Evolutionary conservation across 1,140 invertebrate species (phyloP).

Genomic region (Pachypsylla venusta): DNA sequence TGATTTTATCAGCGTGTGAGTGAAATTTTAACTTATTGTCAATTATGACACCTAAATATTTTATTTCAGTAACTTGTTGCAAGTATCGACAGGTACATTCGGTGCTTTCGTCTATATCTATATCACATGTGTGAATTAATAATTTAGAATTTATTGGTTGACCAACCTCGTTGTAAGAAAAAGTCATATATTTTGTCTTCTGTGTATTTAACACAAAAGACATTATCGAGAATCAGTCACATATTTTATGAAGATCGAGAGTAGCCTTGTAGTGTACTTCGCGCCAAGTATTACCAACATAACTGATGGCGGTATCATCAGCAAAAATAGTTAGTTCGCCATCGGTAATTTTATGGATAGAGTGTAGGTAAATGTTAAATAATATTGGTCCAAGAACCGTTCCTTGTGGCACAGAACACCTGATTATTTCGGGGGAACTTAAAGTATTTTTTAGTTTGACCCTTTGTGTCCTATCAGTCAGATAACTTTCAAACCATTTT

Average conservation of each 20-base stretch:
- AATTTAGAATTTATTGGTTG: background rate
- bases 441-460: conserved; percentile 13
- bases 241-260: background rate
- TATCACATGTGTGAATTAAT: background rate
- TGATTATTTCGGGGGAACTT: conserved; percentile 9
- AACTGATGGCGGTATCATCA: conserved; percentile 14
- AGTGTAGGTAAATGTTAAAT: conserved; percentile 19
- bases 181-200: conserved; percentile 7
- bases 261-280: background rate
- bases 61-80: background rate
- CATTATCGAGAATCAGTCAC: conserved; percentile 14
- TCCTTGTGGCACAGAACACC: conserved; percentile 17
- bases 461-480: conserved; percentile 23
- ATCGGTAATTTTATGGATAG: background rate
- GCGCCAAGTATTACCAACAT: background rate
- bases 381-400: conserved; percentile 19
- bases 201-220: conserved; percentile 11
- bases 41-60: conserved; percentile 14
- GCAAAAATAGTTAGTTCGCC: background rate
- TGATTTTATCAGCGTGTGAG: background rate
- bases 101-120: background rate
- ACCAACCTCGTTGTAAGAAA: conserved; percentile 10
- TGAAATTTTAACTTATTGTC: conserved; percentile 11
- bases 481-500: conserved; percentile 23
- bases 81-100: background rate